phyloP scores from a whole-genome alignment of 2,113 vertebrate species.

The Gopherus flavomarginatus region DNA sequence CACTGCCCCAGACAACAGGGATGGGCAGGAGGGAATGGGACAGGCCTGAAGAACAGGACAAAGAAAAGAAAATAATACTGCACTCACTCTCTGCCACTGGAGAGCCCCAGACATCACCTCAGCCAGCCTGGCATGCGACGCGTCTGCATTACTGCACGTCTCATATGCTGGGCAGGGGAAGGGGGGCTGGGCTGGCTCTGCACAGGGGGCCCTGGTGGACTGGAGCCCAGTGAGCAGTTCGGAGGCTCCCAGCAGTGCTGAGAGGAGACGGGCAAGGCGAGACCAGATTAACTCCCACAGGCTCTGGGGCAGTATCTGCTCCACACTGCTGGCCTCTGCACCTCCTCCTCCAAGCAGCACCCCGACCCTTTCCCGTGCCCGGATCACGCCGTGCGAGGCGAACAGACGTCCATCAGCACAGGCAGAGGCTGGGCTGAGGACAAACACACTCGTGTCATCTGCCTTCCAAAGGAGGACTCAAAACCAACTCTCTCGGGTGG shows the following conservation, averaged over 20 bases:
- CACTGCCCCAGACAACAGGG: neutral
- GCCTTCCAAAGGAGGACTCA: neutral
- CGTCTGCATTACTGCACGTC: neutral
- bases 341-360: neutral
- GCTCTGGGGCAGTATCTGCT: too few relatives aligned
- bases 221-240: neutral
- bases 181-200: neutral
- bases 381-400: neutral
- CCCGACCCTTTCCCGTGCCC: too few relatives aligned
- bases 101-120: neutral
- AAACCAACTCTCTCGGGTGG: neutral
- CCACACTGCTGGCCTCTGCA: neutral
- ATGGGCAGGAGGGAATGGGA: too few relatives aligned
- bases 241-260: too few relatives aligned
- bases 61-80: neutral
- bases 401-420: neutral
- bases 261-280: neutral
- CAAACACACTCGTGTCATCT: neutral
- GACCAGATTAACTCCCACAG: neutral
- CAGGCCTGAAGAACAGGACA: neutral
- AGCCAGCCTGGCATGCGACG: neutral
- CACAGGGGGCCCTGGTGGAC: neutral
- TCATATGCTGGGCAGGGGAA: neutral
- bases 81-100: neutral
- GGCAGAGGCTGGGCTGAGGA: neutral